Conservation (phyloP, 2,113 vertebrate species). For the Orcinus orca region DNA sequence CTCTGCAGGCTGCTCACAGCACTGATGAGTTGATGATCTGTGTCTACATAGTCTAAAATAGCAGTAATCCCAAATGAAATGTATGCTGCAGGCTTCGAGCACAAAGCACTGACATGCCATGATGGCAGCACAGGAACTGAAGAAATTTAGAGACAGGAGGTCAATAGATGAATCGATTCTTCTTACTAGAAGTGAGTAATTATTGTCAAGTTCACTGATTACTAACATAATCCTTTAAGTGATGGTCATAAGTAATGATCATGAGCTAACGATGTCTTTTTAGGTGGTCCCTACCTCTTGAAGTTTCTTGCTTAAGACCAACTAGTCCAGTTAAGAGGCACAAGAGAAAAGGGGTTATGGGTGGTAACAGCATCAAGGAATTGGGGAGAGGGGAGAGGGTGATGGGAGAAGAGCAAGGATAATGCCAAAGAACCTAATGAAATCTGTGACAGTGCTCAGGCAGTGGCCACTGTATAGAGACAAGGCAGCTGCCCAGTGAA, state of each 20-base stretch:
- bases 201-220: constrained; percentile 37
- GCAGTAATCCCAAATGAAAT: not conserved
- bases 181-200: constrained; percentile 50
- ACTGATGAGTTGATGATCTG: not conserved
- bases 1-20: not conserved
- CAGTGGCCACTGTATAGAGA: not conserved
- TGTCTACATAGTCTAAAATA: not conserved
- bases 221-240: constrained; percentile 56
- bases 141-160: not conserved
- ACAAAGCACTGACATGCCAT: not conserved
- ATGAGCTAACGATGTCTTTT: not conserved
- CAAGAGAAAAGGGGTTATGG: not conserved
- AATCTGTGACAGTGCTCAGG: not conserved
- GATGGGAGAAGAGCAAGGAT: not conserved
- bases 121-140: not conserved
- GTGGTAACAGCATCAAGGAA: not conserved
- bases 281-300: not conserved
- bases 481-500: not conserved
- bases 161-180: constrained; percentile 45
- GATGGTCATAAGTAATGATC: not conserved
- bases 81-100: constrained; percentile 2
- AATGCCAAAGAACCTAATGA: not conserved
- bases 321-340: not conserved
- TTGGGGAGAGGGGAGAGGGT: not conserved
- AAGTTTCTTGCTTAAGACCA: not conserved